Evolutionary conservation across 2,797 vertebrate species (phyloP), one percentile per base, ranked within the genome.

Genomic region (Scolopax rusticola): DNA sequence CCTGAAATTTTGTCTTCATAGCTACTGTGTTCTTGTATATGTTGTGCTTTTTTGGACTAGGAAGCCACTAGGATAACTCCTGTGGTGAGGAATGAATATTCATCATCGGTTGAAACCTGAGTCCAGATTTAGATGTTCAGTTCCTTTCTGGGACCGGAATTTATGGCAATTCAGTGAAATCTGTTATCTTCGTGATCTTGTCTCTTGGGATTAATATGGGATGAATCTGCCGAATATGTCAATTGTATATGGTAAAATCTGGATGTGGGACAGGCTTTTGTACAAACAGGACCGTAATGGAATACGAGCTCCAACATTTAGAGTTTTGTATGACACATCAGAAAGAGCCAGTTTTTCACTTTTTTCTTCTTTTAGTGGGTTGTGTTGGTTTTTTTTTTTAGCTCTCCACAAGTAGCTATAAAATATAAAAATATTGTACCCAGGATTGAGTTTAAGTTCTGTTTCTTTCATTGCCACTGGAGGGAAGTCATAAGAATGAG

Each of bases 111-210:
- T 80, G 48, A 90, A 90, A 92, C 13, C 7, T 21, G 30, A 83
- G 21, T 70, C 48, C 11, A 12, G 33, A 11, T 88, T 83, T 68
- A 60, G 53, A 32, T 75, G 54, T 57, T 80, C 65, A 71, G 1
- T 83, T 87, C 50, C 43, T 81, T 78, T 89, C 38, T 3, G 8
- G 54, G 45, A 95, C 63, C 4, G 12, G 27, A 84, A 84, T 68
- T 95, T 67, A 54, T 78, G 54, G 38, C 9, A 71, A 30, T 84
- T 91, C 38, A 75, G n/a, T 32, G 40, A 73, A 93, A 90, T 41
- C 45, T 81, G 65, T 68, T 88, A 45, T 45, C 57, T 8, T 89
- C 41, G 61, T 21, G 14, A 20, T 85, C n/a, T 57, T 85, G 21
- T 53, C 43, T 91, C 65, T 81, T 86, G 53, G 27, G 48, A 87